Evolutionary conservation across 2,888 invertebrate genomes (phyloP).

Genomic region (Drosophila putrida): DNA sequence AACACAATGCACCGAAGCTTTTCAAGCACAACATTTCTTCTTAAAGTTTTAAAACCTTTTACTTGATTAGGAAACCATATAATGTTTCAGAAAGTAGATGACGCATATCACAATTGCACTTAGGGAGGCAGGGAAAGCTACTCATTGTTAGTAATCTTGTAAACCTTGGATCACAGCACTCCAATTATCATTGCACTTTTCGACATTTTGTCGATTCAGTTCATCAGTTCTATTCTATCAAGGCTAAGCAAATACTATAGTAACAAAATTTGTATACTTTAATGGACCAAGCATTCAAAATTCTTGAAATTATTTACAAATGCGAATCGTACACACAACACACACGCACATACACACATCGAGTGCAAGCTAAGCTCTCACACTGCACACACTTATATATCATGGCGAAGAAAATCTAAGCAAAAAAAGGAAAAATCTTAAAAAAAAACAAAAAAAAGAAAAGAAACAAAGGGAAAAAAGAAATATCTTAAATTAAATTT

Average conservation of each 20-base stretch:
- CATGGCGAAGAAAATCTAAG: constrained; percentile 55
- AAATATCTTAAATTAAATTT: constrained; percentile 42
- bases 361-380: constrained; percentile 54
- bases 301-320: constrained; percentile 31
- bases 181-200: constrained; percentile 43
- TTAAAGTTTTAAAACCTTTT: constrained; percentile 31
- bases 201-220: constrained; percentile 40
- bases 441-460: constrained; percentile 26
- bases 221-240: constrained; percentile 24
- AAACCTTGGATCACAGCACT: constrained; percentile 51
- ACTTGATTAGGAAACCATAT: constrained; percentile 26
- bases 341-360: constrained; percentile 27
- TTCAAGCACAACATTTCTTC: constrained; percentile 41
- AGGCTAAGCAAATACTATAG: constrained; percentile 8
- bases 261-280: constrained; percentile 50
- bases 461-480: constrained; percentile 6
- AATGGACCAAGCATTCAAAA: constrained; percentile 65
- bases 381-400: constrained; percentile 68
- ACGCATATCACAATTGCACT: constrained; percentile 65
- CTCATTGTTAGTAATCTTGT: constrained; percentile 24
- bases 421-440: constrained; percentile 37
- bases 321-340: constrained; percentile 6
- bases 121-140: constrained; percentile 23
- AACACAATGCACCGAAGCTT: constrained; percentile 45
- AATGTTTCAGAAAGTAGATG: constrained; percentile 32